These are phyloP conservation scores for Paedocypris micromegethes DNA, from an alignment of 2,797 vertebrate species.

Conservation along the genomic window DNA sequence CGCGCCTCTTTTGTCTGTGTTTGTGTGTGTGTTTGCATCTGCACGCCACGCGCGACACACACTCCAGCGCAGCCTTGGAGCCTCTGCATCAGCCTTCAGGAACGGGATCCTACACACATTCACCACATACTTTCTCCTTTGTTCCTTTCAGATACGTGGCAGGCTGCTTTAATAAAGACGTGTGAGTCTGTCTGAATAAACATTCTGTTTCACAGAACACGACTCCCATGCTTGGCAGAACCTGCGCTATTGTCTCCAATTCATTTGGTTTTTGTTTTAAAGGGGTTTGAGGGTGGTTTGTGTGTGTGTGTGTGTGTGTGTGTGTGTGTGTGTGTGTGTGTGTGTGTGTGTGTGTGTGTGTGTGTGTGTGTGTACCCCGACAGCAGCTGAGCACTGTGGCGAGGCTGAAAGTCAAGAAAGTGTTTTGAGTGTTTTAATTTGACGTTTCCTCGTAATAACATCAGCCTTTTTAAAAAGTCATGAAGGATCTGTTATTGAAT, in stretches of 20 bases:
- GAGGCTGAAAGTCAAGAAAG: no score
- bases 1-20: conserved; percentile 43
- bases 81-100: conserved; percentile 57
- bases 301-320: no score
- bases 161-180: conserved; percentile 64
- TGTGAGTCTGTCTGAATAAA: conserved; percentile 51
- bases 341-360: no score
- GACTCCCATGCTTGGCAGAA: conserved; percentile 20
- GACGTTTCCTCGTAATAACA: no score
- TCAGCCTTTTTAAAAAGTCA: conserved; percentile 41
- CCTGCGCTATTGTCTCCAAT: conserved; percentile 16
- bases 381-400: no score
- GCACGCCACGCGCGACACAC: conserved; percentile 5
- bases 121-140: conserved; percentile 54
- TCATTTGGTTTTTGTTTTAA: neutral
- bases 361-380: no score
- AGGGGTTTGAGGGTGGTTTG: no score
- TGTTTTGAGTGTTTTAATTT: no score
- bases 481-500: conserved; percentile 45
- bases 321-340: no score
- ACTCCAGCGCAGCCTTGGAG: conserved; percentile 36
- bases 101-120: conserved; percentile 55
- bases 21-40: conserved; percentile 12
- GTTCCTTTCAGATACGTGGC: conserved; percentile 58
- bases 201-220: conserved; percentile 24